A percentile compares a stretch with the other conserved stretches of the same genome.
Evolutionary conservation across 2,113 vertebrate genomes (phyloP).

Genomic region (Crotalus horridus): DNA sequence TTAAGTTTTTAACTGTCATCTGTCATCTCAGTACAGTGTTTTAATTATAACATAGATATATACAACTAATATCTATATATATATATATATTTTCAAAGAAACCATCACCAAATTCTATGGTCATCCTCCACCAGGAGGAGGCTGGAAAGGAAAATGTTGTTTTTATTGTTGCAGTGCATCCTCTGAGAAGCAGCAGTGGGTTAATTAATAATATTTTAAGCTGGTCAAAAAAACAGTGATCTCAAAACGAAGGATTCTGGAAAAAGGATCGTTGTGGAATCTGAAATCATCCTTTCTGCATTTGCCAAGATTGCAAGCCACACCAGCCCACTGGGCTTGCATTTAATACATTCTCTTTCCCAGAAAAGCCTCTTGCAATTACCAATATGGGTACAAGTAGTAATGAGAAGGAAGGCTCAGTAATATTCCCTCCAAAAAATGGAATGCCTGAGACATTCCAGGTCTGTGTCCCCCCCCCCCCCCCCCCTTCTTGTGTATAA

Average conservation of each 20-base stretch:
- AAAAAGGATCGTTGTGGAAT: conserved; percentile 59
- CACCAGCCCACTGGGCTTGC: conserved; percentile 47
- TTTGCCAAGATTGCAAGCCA: conserved; percentile 45
- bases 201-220: conserved; percentile 64
- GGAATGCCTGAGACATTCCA: conserved; percentile 54
- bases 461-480: neutral
- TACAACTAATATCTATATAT: conserved; percentile 50
- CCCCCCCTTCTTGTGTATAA: conserved; percentile 35
- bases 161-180: conserved; percentile 47
- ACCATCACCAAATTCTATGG: conserved; percentile 75
- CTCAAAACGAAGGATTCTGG: conserved; percentile 50
- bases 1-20: conserved; percentile 99
- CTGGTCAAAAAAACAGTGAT: conserved; percentile 59
- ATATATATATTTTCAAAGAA: conserved; percentile 88
- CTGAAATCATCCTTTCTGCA: conserved; percentile 48
- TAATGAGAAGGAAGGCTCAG: conserved; percentile 22
- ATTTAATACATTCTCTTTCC: conserved; percentile 48
- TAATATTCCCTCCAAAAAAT: conserved; percentile 48
- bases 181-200: conserved; percentile 65
- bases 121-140: conserved; percentile 66
- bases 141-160: conserved; percentile 61
- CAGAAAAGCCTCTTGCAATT: conserved; percentile 35
- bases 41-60: conserved; percentile 99
- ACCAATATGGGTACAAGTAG: conserved; percentile 47
- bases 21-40: conserved; percentile 96